Percentiles rank a stretch among this genome's conserved stretches.
These are phyloP conservation scores for Osedax fenrisi DNA, from an alignment of 2,888 invertebrate species.

Conservation along the genomic window DNA sequence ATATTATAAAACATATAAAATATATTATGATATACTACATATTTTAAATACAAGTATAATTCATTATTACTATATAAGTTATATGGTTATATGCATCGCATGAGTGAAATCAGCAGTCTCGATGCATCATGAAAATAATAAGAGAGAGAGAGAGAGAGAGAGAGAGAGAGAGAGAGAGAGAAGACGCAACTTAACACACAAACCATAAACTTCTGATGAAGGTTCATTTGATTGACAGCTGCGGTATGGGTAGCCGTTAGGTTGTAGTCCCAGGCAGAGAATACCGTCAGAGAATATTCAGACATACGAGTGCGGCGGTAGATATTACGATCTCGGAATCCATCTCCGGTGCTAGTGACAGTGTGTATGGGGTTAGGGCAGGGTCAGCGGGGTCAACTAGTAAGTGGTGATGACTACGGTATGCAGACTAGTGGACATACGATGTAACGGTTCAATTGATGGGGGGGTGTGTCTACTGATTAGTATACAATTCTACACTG, in stretches of 20 bases:
- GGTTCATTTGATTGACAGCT: constrained; percentile 64
- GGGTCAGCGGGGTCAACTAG: neutral
- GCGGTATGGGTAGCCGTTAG: constrained; percentile 59
- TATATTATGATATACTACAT: no score
- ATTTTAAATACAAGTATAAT: no score
- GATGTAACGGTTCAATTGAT: neutral
- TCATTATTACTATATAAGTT: no score
- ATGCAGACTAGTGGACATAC: neutral
- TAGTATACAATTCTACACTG: no score
- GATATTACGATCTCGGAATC: constrained; percentile 46
- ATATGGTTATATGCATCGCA: no score
- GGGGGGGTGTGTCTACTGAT: neutral
- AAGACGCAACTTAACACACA: neutral
- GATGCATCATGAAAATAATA: no score
- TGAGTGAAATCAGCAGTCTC: no score
- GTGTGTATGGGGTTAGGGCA: neutral
- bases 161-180: no score
- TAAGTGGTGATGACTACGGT: neutral
- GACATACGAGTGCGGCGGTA: constrained; percentile 61
- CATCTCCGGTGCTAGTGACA: constrained; percentile 31
- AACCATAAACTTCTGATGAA: constrained; percentile 26
- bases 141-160: no score
- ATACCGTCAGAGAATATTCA: constrained; percentile 26
- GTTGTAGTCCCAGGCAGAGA: constrained; percentile 34
- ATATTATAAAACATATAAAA: no score